phyloP scores from a whole-genome alignment of 23 tunicate genomes.

The Aplidium turbinatum region DNA sequence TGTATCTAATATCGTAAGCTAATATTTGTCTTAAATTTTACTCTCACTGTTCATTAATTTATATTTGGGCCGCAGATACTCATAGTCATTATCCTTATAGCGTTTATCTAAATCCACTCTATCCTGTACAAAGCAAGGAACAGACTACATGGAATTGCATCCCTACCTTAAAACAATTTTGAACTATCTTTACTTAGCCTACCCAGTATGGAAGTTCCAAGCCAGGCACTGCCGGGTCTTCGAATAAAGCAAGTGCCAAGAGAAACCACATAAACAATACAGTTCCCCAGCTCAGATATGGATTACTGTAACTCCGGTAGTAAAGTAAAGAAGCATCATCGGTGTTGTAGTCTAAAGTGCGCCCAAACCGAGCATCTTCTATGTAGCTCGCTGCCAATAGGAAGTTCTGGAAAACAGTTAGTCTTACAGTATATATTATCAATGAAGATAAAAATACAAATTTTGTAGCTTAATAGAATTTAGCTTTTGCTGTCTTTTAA shows the following conservation, averaged over 20 bases:
- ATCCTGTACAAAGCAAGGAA: too few relatives aligned
- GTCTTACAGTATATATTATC: neutral
- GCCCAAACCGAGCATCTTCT: constrained; percentile 79
- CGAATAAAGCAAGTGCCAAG: constrained; percentile 69
- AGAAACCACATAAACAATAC: constrained; percentile 66
- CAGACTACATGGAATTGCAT: too few relatives aligned
- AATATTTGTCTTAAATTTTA: too few relatives aligned
- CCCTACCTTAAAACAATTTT: too few relatives aligned
- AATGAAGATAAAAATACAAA: too few relatives aligned
- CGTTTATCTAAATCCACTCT: too few relatives aligned
- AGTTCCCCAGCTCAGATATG: constrained; percentile 43
- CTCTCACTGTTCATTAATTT: too few relatives aligned
- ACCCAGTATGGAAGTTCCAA: constrained; percentile 70
- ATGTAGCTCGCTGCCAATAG: constrained; percentile 70
- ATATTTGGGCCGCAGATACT: too few relatives aligned
- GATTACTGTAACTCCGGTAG: constrained; percentile 66
- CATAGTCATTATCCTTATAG: too few relatives aligned
- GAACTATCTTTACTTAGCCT: neutral
- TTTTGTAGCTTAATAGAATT: too few relatives aligned
- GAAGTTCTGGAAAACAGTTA: constrained; percentile 37
- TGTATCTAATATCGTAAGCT: too few relatives aligned
- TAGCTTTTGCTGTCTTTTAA: too few relatives aligned
- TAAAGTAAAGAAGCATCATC: constrained; percentile 46
- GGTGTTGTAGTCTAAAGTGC: constrained; percentile 81
- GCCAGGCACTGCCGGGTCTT: constrained; percentile 78